These are phyloP conservation scores for Clarias platycephalus DNA, from an alignment of 2,797 vertebrate species.

Conservation along the genomic window DNA sequence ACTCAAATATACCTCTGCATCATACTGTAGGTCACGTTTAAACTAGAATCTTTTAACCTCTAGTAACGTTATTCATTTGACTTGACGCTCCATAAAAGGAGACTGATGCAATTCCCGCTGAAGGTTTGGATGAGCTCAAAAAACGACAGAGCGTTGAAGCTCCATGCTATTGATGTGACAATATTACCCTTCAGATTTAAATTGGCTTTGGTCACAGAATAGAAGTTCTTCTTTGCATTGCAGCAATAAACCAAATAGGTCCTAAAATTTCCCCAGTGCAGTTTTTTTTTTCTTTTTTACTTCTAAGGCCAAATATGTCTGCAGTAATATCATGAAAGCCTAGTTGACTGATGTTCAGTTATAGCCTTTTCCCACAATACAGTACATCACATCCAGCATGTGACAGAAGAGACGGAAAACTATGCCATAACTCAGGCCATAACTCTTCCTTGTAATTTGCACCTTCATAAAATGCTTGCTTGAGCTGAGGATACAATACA, in stretches of 20 bases:
- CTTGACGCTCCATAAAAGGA: constrained; percentile 2
- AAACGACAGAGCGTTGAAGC: not conserved
- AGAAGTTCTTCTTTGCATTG: not conserved
- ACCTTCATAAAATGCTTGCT: not conserved
- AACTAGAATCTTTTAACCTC: constrained; percentile 32
- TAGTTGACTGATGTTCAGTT: not conserved
- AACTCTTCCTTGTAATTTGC: not conserved
- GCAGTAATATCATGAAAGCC: constrained; percentile 3
- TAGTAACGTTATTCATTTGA: constrained; percentile 30
- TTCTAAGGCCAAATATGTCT: not conserved
- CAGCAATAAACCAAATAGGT: not conserved
- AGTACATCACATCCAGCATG: no score
- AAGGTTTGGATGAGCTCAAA: not conserved
- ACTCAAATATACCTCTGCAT: constrained; percentile 35
- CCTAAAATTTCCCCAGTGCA: not conserved
- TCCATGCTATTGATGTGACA: not conserved
- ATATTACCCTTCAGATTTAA: not conserved
- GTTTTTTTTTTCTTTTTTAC: not conserved
- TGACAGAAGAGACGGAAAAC: not conserved
- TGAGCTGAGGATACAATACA: no score
- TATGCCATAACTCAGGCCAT: no score
- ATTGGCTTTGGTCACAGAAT: not conserved
- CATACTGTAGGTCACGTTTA: constrained; percentile 31
- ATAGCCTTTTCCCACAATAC: not conserved
- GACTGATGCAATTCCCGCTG: constrained; percentile 1